These are phyloP conservation scores for Melanotaenia pygmaea DNA, from an alignment of 2,797 vertebrate species.

Conservation along the genomic window DNA sequence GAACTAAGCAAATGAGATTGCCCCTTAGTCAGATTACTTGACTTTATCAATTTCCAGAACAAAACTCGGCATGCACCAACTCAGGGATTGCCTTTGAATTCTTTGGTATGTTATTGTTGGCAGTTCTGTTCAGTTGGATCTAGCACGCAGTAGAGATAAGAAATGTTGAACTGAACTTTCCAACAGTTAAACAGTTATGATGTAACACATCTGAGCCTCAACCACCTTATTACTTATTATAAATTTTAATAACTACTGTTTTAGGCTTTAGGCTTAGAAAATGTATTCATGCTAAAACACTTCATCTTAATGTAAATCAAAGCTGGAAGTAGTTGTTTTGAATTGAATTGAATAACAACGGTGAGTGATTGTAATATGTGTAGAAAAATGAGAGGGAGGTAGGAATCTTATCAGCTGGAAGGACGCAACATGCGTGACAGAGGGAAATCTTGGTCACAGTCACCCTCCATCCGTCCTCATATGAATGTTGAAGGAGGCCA, in stretches of 20 bases:
- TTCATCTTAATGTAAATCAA: conserved; percentile 28
- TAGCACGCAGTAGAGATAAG: conserved; percentile 45
- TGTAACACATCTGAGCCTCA: conserved; percentile 23
- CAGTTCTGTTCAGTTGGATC: conserved; percentile 41
- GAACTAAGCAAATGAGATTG: conserved; percentile 64
- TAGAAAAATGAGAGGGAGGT: conserved; percentile 29
- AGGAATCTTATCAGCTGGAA: conserved; percentile 54
- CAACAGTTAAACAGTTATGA: conserved; percentile 27
- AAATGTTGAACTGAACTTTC: conserved; percentile 52
- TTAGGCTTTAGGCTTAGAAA: conserved; percentile 38
- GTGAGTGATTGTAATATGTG: conserved; percentile 35
- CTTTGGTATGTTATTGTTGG: conserved; percentile 63
- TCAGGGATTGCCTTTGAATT: conserved; percentile 48
- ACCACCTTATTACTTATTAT: background rate
- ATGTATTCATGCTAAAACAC: conserved; percentile 12
- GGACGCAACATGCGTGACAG: conserved; percentile 64
- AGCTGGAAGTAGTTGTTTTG: conserved; percentile 49
- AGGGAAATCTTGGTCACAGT: conserved; percentile 60
- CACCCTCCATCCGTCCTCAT: conserved; percentile 46
- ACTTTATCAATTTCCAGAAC: conserved; percentile 60
- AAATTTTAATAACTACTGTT: background rate
- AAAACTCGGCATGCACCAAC: conserved; percentile 40
- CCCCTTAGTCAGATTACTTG: conserved; percentile 51
- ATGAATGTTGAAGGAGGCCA: conserved; percentile 53
- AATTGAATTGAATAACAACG: conserved; percentile 24